Base-by-base conservation (phyloP, 1,140 invertebrate species). In the Drosophila arizonae region DNA sequence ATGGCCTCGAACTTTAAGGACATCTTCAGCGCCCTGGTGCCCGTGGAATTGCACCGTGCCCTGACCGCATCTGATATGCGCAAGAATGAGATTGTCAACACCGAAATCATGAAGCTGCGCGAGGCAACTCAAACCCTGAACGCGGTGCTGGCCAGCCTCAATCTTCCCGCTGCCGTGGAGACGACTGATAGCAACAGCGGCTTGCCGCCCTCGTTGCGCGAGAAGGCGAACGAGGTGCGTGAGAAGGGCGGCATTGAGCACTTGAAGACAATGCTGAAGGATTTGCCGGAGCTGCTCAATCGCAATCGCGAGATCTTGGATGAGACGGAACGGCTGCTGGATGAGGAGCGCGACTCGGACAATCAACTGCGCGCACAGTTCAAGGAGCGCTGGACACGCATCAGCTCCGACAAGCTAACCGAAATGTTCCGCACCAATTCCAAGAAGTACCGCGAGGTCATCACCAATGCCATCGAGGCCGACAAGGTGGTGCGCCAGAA, bases 91-190 rank as follows among this genome's bases (percentile, higher is more conserved):
- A 94, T 98, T 70, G 95, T 96, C 13, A 95, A 94, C 87, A 92
- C 92, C 2, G 95, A 96, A 93, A 95, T 96, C 63, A 95, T 94
- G 62, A 95, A 96, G 92, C 93, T 99, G 45, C 93, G 98, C 39
- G 98, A 99, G 90, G 94, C 96, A 72, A 99, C 97, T 11, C 96
- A 98, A 92, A 93, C 97, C 39, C 92, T 99, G 56, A 99, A 99
- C 92, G 95, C 95, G 76, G 94, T 98, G 36, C 92, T 99, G 78
- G 96, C 98, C 4, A 98, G 97, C 58, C 93, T 99, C 54, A 99
- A 99, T 94, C 94, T 99, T 71, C 99, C 99, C 9, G 98, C 98
- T 56, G 97, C 98, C n/a, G 94, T 99, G 64, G 98, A 99, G 93
- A 96, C 97, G 75, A 94, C 95, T 2, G 94, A 95, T 76, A 95